Percentiles rank a stretch among this genome's conserved stretches.
Evolutionary conservation across 53 echinoderm and acorn worm genomes (phyloP).

Genomic region (Stichopus horrens): DNA sequence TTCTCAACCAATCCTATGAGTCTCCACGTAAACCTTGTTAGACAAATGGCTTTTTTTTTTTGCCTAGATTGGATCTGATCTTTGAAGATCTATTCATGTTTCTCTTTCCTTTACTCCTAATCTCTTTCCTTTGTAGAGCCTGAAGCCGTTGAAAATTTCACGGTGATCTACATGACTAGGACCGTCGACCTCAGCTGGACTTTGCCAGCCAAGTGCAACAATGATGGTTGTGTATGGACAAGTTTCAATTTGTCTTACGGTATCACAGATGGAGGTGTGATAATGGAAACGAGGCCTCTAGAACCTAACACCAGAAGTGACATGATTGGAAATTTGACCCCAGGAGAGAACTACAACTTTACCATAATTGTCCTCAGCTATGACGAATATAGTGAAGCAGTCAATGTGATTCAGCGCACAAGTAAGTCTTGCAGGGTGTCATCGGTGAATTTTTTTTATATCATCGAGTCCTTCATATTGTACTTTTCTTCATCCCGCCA

Average conservation of each 20-base stretch:
- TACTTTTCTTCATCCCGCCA: no score
- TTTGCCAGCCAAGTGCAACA: neutral
- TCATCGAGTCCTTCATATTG: no score
- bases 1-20: no score
- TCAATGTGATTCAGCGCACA: neutral
- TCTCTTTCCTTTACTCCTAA: no score
- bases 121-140: no score
- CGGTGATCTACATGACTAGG: neutral
- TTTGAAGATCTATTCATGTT: no score
- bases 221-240: neutral
- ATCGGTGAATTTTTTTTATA: no score
- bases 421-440: no score
- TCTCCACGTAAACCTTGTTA: no score
- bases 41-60: no score
- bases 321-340: conserved; percentile 16
- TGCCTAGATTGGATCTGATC: no score
- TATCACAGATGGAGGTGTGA: neutral
- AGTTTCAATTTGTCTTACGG: neutral
- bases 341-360: conserved; percentile 53
- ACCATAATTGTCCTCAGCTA: conserved; percentile 54
- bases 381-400: conserved; percentile 26
- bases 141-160: no score
- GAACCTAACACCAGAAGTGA: neutral
- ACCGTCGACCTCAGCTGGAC: neutral
- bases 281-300: neutral